Conservation (phyloP, 2,113 vertebrate genomes). For the Centropus bengalensis region DNA sequence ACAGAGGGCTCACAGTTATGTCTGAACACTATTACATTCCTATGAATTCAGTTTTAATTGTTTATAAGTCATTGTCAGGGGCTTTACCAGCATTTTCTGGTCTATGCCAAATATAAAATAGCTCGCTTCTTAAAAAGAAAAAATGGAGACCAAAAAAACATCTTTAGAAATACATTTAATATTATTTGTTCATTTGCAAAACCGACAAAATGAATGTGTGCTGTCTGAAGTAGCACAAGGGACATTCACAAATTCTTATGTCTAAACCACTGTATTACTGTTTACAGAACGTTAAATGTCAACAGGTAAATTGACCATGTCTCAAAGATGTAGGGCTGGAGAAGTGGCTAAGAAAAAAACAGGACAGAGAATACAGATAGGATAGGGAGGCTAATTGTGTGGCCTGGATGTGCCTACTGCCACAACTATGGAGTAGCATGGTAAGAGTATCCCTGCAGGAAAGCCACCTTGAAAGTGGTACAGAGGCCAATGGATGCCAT, state of each 20-base stretch:
- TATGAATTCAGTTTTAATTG: background rate
- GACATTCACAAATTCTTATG: background rate
- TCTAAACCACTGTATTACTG: background rate
- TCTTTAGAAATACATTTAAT: slow-evolving; percentile 55
- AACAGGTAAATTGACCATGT: background rate
- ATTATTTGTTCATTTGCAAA: background rate
- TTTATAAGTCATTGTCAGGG: background rate
- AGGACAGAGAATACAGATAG: background rate
- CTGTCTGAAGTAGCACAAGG: background rate
- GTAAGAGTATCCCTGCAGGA: fast-evolving
- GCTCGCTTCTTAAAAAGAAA: background rate
- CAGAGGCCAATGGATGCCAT: background rate
- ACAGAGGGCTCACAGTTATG: background rate
- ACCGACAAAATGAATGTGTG: background rate
- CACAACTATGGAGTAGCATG: fast-evolving
- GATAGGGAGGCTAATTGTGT: background rate
- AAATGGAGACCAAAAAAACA: background rate
- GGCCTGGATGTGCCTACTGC: fast-evolving
- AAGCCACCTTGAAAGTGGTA: background rate
- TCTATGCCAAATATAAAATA: background rate
- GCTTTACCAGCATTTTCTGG: background rate
- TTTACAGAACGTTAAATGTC: background rate
- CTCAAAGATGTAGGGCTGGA: background rate
- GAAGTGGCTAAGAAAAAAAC: background rate
- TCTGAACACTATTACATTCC: background rate